Base-by-base conservation (phyloP, 2,888 invertebrate species). In the Apodemia duryi region DNA sequence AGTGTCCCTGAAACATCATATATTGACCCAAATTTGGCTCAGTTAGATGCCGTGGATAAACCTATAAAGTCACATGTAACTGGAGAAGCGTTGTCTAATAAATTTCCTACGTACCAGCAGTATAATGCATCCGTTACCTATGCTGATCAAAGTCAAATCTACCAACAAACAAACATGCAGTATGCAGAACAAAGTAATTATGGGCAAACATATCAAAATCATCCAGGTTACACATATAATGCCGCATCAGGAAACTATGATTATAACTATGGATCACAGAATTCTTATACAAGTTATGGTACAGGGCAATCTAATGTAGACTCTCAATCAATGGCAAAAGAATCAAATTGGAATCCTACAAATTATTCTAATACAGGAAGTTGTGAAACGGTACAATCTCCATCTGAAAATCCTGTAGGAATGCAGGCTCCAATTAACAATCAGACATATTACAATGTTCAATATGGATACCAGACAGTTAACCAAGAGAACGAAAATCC, bases 201-300 rank as follows among this genome's bases (percentile, higher is more conserved):
- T 69, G 75, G 74, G 2, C 86, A 85, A 66, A 79, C 77, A 35
- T 89, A 83, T 69, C 91, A 93, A 74, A 92, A 91, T 65, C 94
- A 95, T 78, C 94, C 94, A 4, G 95, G 94, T 60, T 95, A 94
- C 73, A 88, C 90, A 7, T 95, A 81, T 71, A 94, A 95, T 74
- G 71, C 88, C 1, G 77, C 85, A 1, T 92, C 93, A 0, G 94
- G 94, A 0, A 81, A 75, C 61, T 95, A 94, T 71, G 93, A 94
- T 11, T 95, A 95, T 72, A 93, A 83, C 70, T 94, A 94, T 64
- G 94, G 94, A 0, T 94, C 94, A 67, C 94, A 94, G 75, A 90
- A 91, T 38, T 79, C 87, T 1, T 85, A 77, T 49, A 70, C 74
- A 2, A 76, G 74, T 6, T 81, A 82, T 62, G 77, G 73, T 28